Conservation (phyloP, 37 sponge, comb jelly and placozoan species). For the Haliclona indistincta region DNA sequence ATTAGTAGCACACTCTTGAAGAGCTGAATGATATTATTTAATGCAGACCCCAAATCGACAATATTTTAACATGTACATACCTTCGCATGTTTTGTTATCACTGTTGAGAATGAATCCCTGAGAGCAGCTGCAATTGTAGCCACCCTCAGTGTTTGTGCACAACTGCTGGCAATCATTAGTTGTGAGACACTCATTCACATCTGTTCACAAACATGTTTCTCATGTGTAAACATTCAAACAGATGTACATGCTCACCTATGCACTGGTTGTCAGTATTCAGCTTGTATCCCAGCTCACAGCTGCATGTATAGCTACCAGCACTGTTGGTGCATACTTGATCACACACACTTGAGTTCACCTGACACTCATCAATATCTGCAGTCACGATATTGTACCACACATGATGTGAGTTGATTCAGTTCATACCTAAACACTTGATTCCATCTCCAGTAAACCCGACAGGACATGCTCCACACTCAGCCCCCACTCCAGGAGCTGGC, state of each 20-base stretch:
- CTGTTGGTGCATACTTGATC: constrained; percentile 58
- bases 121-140: constrained; percentile 21
- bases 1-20: no score
- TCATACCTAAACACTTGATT: constrained; percentile 11
- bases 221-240: not conserved
- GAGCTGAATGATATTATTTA: no score
- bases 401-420: not conserved
- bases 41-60: no score
- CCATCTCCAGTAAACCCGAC: not conserved
- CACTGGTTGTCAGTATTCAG: constrained; percentile 16
- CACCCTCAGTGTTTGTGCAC: constrained; percentile 33
- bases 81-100: constrained; percentile 46
- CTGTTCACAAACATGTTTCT: constrained; percentile 1
- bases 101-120: constrained; percentile 26
- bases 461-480: constrained; percentile 28
- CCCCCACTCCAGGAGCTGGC: constrained; percentile 16
- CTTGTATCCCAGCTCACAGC: constrained; percentile 31
- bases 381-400: not conserved
- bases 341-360: constrained; percentile 16
- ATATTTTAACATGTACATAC: no score
- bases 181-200: constrained; percentile 45
- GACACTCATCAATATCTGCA: constrained; percentile 58
- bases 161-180: constrained; percentile 45
- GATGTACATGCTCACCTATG: constrained; percentile 35
- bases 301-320: constrained; percentile 39